phyloP scores from a whole-genome alignment of 2,113 vertebrate genomes.

The Odocoileus virginianus region DNA sequence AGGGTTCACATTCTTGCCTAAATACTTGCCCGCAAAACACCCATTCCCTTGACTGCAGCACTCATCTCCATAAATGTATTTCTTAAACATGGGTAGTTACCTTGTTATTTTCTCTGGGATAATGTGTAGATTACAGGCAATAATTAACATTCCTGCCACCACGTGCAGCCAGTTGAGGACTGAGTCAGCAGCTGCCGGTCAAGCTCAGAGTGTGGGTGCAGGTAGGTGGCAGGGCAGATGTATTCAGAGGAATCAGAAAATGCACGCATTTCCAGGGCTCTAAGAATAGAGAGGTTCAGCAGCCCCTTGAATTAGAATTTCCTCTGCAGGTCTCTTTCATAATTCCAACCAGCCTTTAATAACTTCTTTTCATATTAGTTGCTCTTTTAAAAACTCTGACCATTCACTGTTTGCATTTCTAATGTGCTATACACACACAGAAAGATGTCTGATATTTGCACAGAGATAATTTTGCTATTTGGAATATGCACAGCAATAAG shows the following conservation, averaged over 20 bases:
- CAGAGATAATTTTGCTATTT: neutral
- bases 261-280: rapidly evolving
- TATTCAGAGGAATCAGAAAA: neutral
- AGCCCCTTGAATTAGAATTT: neutral
- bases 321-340: neutral
- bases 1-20: neutral
- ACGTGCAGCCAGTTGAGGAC: neutral
- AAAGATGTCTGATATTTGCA: neutral
- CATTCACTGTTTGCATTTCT: neutral
- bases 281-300: neutral
- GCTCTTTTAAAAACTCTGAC: neutral
- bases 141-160: conserved; percentile 28
- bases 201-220: neutral
- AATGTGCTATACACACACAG: neutral
- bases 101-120: neutral
- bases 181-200: neutral
- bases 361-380: neutral
- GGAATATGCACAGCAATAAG: neutral
- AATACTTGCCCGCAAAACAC: neutral
- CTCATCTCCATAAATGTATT: neutral
- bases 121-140: neutral
- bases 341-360: neutral
- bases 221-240: neutral
- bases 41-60: neutral
- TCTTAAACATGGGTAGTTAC: neutral